phyloP scores from a whole-genome alignment of 2,113 vertebrate species.

The Sciurus niger region DNA sequence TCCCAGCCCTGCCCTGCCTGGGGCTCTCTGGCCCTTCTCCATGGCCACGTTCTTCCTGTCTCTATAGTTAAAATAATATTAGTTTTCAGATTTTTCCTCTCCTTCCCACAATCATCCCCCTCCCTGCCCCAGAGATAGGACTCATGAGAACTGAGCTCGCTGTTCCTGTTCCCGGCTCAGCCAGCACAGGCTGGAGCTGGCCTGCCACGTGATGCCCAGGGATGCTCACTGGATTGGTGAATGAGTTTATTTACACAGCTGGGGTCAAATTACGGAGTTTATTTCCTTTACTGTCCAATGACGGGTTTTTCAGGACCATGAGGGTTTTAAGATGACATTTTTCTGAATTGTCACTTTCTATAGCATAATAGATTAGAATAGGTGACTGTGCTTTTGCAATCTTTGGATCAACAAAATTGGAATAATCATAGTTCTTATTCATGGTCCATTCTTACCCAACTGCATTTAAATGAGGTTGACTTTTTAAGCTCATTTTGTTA shows the following conservation, averaged over 20 bases:
- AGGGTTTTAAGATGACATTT: neutral
- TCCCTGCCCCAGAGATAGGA: neutral
- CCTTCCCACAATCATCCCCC: too few species aligned
- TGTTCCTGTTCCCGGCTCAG: neutral
- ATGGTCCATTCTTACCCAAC: neutral
- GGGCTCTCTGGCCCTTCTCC: neutral
- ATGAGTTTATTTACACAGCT: neutral
- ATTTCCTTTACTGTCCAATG: neutral
- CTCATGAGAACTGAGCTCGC: neutral
- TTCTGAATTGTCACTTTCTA: neutral
- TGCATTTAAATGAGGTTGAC: neutral
- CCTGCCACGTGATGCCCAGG: neutral
- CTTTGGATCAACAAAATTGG: too few species aligned
- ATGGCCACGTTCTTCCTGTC: neutral
- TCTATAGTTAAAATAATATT: neutral
- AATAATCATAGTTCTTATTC: neutral
- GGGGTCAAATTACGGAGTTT: neutral
- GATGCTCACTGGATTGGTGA: neutral
- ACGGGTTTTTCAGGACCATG: neutral
- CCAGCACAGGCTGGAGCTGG: neutral
- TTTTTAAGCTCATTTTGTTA: neutral
- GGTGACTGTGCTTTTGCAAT: too few species aligned
- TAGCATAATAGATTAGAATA: neutral
- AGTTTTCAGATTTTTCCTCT: neutral
- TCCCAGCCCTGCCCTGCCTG: neutral